These are phyloP conservation scores for Melopsittacus undulatus DNA, from an alignment of 2,797 vertebrate species.

Conservation along the genomic window DNA sequence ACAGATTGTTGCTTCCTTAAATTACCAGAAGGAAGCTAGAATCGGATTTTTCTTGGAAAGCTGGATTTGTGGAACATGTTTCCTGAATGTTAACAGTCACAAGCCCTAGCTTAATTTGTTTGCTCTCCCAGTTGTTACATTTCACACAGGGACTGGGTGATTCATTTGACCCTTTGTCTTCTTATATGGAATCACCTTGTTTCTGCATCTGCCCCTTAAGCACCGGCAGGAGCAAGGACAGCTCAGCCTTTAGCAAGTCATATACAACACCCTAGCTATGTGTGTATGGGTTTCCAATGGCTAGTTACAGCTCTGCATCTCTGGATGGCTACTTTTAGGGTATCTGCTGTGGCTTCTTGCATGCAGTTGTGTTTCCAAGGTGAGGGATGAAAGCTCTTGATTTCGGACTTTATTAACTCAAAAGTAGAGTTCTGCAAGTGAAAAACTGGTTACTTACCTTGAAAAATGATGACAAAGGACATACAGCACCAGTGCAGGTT, in stretches of 20 bases:
- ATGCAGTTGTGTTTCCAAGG: background rate
- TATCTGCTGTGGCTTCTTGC: background rate
- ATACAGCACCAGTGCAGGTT: background rate
- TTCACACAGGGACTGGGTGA: background rate
- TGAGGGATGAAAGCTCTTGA: background rate
- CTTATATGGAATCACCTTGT: background rate
- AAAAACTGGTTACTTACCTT: background rate
- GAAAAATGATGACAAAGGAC: background rate
- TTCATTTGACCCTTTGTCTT: background rate
- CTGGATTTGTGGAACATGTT: background rate
- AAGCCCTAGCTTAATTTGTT: background rate
- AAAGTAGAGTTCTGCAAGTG: background rate
- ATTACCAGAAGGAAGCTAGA: constrained; percentile 31
- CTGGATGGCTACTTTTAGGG: background rate
- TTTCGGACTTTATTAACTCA: background rate
- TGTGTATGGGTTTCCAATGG: background rate
- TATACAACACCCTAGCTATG: background rate
- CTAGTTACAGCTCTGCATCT: background rate
- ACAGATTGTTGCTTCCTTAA: constrained; percentile 35
- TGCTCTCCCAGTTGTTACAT: background rate
- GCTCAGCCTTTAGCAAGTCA: background rate
- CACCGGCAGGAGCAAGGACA: background rate
- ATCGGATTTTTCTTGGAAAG: background rate
- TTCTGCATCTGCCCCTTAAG: background rate
- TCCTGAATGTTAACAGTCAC: background rate